phyloP scores from a whole-genome alignment of 2,113 vertebrate species.

The Coracopsis vasa region DNA sequence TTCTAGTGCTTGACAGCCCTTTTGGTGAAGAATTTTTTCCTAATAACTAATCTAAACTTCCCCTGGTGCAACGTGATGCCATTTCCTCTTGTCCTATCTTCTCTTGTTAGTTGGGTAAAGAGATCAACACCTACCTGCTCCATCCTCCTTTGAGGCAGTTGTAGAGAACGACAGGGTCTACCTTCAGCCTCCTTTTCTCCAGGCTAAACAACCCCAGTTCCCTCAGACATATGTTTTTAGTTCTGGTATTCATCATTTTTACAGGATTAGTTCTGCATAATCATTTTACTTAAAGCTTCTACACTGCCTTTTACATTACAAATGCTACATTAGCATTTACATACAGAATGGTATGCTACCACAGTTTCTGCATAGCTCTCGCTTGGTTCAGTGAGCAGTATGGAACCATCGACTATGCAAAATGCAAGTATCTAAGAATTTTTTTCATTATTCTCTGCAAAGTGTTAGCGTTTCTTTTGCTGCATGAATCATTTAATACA shows the following conservation, averaged over 20 bases:
- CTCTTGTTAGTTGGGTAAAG: background rate
- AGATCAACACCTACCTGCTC: fast-evolving
- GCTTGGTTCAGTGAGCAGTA: slow-evolving; percentile 43
- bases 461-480: background rate
- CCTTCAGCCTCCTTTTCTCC: background rate
- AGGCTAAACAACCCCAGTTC: background rate
- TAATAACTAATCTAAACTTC: background rate
- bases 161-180: fast-evolving
- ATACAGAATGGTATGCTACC: slow-evolving; percentile 7
- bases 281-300: background rate
- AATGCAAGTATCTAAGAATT: slow-evolving; percentile 10
- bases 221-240: background rate
- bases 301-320: background rate
- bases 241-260: slow-evolving; percentile 21
- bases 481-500: slow-evolving; percentile 54
- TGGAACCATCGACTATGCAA: slow-evolving; percentile 5
- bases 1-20: background rate
- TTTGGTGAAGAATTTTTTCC: background rate
- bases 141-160: fast-evolving
- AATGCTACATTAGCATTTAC: background rate
- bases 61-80: fast-evolving
- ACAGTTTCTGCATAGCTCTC: background rate
- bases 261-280: slow-evolving; percentile 16
- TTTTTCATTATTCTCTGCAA: background rate
- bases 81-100: background rate